Percentiles rank a stretch among this genome's conserved stretches.
Conservation (phyloP, 2,113 vertebrate genomes). For the Pterophyllum scalare region DNA sequence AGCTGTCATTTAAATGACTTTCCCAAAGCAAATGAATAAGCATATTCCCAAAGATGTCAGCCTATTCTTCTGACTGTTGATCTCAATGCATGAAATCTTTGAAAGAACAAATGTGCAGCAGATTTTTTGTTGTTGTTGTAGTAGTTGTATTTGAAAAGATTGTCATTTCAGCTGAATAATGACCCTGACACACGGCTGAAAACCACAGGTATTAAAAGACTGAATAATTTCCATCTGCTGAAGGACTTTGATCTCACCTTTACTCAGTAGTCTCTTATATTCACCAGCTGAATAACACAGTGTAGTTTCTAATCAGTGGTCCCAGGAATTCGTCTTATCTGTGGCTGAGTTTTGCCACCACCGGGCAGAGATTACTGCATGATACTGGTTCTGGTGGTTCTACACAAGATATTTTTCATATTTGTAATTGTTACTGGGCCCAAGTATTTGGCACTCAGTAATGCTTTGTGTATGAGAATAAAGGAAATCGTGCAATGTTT, state of each 20-base stretch:
- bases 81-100: not conserved
- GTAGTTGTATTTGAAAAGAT: not conserved
- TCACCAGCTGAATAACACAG: not conserved
- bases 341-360: not conserved
- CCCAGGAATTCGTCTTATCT: slow-evolving; percentile 35
- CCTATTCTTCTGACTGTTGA: not conserved
- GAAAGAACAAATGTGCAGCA: not conserved
- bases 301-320: slow-evolving; percentile 35
- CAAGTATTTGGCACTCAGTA: not conserved
- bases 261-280: slow-evolving; percentile 1
- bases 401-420: not conserved
- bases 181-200: not conserved
- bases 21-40: not conserved
- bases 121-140: not conserved
- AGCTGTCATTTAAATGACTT: not conserved
- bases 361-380: not conserved
- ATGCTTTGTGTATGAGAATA: not conserved
- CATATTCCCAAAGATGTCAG: not conserved
- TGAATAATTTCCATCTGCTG: slow-evolving; percentile 30
- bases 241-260: slow-evolving; percentile 31
- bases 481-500: not conserved
- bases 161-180: not conserved
- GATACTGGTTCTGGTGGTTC: not conserved
- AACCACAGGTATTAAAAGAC: slow-evolving; percentile 19
- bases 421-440: not conserved